Conservation (phyloP, 1,140 invertebrate genomes). For the Tetranychus cinnabarinus region DNA sequence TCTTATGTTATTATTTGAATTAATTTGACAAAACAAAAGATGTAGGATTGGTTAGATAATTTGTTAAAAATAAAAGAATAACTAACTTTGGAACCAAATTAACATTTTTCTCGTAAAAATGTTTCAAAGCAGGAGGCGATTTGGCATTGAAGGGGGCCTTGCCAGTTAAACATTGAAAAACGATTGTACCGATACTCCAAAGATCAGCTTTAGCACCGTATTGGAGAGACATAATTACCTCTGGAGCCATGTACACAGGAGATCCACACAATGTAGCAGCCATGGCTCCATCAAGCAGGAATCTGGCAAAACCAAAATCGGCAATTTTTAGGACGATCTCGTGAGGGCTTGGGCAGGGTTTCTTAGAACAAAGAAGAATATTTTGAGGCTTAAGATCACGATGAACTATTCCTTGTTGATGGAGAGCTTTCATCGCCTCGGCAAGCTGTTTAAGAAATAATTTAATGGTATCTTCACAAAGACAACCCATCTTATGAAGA, state of each 20-base stretch:
- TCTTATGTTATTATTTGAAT: too few species aligned
- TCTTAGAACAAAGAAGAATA: slow-evolving; percentile 19
- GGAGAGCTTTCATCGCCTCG: slow-evolving; percentile 82
- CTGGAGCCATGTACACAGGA: slow-evolving; percentile 91
- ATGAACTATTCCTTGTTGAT: slow-evolving; percentile 92
- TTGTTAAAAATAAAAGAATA: neutral
- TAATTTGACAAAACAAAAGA: too few species aligned
- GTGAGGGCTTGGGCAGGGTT: slow-evolving; percentile 41
- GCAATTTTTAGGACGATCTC: slow-evolving; percentile 74
- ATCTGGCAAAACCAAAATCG: slow-evolving; percentile 97
- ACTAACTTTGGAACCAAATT: slow-evolving; percentile 79
- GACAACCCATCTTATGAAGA: slow-evolving; percentile 65
- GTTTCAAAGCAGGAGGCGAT: slow-evolving; percentile 90
- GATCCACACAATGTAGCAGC: slow-evolving; percentile 96
- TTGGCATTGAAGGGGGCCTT: slow-evolving; percentile 92
- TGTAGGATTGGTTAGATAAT: too few species aligned
- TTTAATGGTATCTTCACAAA: slow-evolving; percentile 89
- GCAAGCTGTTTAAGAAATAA: slow-evolving; percentile 46
- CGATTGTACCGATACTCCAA: slow-evolving; percentile 96
- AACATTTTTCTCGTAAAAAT: slow-evolving; percentile 89
- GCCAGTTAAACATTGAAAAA: slow-evolving; percentile 94
- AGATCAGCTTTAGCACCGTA: slow-evolving; percentile 97
- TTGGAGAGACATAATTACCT: slow-evolving; percentile 97
- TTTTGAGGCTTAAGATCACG: slow-evolving; percentile 75
- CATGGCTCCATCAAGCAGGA: slow-evolving; percentile 95